Conservation (phyloP, 2,113 vertebrate genomes). For the Plestiodon gilberti region DNA sequence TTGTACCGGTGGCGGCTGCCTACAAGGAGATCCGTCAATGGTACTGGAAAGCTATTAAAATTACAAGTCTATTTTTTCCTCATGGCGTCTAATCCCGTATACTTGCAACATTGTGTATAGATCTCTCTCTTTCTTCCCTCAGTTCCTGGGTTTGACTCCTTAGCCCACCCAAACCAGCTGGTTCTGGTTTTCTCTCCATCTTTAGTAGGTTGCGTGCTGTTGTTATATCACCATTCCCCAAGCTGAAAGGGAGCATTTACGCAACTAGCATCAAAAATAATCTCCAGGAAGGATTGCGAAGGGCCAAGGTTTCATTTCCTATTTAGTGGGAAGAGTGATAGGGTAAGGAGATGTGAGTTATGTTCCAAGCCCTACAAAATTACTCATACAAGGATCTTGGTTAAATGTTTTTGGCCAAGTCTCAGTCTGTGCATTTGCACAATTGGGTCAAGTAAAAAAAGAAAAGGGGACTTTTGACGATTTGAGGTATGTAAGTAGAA, state of each 20-base stretch:
- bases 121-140: background rate
- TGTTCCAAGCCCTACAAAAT: slow-evolving; percentile 39
- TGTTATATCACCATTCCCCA: slow-evolving; percentile 16
- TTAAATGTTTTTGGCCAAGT: background rate
- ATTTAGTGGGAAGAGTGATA: slow-evolving; percentile 42
- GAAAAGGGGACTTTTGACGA: background rate
- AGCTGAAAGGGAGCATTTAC: slow-evolving; percentile 44
- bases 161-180: background rate
- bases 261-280: slow-evolving; percentile 66
- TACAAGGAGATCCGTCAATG: no score
- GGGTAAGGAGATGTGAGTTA: background rate
- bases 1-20: no score
- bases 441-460: background rate
- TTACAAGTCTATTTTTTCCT: no score
- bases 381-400: slow-evolving; percentile 14
- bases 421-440: background rate
- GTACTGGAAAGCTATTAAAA: no score
- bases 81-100: no score
- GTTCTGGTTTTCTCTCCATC: background rate
- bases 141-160: background rate
- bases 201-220: background rate
- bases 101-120: no score
- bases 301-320: slow-evolving; percentile 65
- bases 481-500: no score
- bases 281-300: slow-evolving; percentile 64